Conservation (phyloP, 2,113 vertebrate genomes). For the Pteruthius melanotis region DNA sequence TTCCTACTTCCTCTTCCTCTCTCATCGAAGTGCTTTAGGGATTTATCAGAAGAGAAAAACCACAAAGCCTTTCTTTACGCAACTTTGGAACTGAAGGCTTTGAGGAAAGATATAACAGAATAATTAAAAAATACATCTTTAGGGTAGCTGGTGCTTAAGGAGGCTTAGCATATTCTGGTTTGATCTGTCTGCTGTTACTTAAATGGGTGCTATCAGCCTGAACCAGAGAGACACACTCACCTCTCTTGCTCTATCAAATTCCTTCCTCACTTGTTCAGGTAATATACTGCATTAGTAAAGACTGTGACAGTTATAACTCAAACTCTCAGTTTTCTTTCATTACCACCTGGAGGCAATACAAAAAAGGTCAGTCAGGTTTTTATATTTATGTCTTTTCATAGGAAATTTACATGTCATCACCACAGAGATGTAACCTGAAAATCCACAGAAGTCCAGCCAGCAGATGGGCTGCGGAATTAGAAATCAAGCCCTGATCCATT, state of each 20-base stretch:
- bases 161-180: not conserved
- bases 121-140: constrained; percentile 2
- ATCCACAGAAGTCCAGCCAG: not conserved
- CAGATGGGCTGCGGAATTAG: not conserved
- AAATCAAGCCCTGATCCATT: not conserved
- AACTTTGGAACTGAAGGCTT: constrained; percentile 19
- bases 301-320: not conserved
- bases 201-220: not conserved
- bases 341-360: not conserved
- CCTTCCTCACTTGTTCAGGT: not conserved
- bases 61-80: not conserved
- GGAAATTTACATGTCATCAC: not conserved
- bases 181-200: not conserved
- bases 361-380: not conserved
- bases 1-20: constrained; percentile 19
- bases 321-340: not conserved
- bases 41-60: constrained; percentile 2
- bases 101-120: constrained; percentile 26
- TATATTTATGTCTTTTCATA: not conserved
- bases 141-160: not conserved
- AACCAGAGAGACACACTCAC: not conserved
- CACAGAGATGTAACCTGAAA: not conserved
- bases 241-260: not conserved
- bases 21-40: not conserved
- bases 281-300: not conserved